Conservation (phyloP, 53 echinoderm and acorn worm species). For the Hippasteria phrygiana region DNA sequence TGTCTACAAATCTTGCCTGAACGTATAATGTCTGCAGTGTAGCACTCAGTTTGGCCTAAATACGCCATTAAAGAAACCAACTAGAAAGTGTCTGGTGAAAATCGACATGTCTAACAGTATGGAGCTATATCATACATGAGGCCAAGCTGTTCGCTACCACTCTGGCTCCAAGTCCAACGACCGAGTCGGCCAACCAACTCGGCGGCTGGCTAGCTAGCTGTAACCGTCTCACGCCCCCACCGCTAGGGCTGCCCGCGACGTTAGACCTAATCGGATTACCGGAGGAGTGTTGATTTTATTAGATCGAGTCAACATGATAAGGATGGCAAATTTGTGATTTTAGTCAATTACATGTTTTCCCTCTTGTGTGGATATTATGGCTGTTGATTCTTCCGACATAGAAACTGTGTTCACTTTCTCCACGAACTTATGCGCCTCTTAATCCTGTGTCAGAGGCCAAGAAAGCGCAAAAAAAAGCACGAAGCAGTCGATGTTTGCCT, state of each 20-base stretch:
- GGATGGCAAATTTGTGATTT: constrained; percentile 55
- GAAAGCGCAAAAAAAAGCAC: background rate
- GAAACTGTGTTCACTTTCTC: constrained; percentile 19
- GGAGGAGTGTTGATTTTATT: constrained; percentile 49
- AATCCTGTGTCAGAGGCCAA: background rate
- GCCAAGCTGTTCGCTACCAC: too few species aligned
- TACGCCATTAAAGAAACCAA: too few species aligned
- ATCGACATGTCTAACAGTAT: too few species aligned
- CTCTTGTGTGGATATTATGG: constrained; percentile 24
- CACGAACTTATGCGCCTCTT: too few species aligned
- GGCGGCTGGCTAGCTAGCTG: background rate
- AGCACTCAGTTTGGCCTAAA: too few species aligned
- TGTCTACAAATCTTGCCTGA: too few species aligned
- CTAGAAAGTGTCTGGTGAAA: too few species aligned
- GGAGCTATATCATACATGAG: too few species aligned
- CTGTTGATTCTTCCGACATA: constrained; percentile 16
- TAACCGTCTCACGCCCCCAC: background rate
- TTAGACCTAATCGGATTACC: constrained; percentile 55
- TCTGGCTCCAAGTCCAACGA: too few species aligned
- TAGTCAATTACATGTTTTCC: constrained; percentile 60
- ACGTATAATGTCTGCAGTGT: too few species aligned
- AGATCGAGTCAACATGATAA: constrained; percentile 68
- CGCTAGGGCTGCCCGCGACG: background rate
- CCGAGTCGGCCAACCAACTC: too few species aligned
- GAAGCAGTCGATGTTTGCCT: too few species aligned